A percentile compares a stretch with the other conserved stretches of the same genome.
Evolutionary conservation across 2,113 vertebrate species (phyloP).

Genomic region (Benitochromis conjunctus): DNA sequence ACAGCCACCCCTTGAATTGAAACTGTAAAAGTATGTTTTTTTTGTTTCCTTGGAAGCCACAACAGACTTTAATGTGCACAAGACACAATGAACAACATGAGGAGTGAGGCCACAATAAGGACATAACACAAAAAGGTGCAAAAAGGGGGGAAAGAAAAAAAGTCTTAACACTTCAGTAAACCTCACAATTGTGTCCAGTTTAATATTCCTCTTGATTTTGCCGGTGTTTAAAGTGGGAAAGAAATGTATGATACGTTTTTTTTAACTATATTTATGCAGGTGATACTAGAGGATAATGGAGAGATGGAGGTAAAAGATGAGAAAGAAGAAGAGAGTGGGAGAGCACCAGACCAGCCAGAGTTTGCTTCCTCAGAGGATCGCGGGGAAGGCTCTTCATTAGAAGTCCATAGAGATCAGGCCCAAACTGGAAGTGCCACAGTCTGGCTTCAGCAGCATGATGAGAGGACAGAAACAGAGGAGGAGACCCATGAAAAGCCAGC

Average conservation of each 20-base stretch:
- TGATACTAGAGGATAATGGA: slow-evolving; percentile 29
- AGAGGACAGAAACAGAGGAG: background rate
- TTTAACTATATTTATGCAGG: slow-evolving; percentile 12
- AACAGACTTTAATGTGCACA: slow-evolving; percentile 71
- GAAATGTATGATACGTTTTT: background rate
- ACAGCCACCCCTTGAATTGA: no score
- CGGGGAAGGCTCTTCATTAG: background rate
- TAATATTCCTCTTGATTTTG: background rate
- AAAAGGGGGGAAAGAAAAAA: no score
- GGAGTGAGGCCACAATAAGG: slow-evolving; percentile 61
- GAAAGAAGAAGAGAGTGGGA: background rate
- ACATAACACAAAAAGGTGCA: slow-evolving; percentile 70
- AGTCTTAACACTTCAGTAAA: no score
- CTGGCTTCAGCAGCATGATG: background rate
- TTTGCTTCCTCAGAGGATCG: background rate
- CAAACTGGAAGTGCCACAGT: background rate
- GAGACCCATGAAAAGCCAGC: slow-evolving; percentile 1
- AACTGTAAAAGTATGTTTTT: slow-evolving; percentile 76
- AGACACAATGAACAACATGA: slow-evolving; percentile 80
- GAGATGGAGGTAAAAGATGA: background rate
- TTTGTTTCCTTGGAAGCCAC: slow-evolving; percentile 77
- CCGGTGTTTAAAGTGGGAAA: background rate
- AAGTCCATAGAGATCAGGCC: background rate
- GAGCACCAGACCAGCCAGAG: background rate
- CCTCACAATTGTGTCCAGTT: no score